A percentile compares a stretch with the other conserved stretches of the same genome.
Evolutionary conservation across 2,797 vertebrate genomes (phyloP).

Genomic region (Malacoctenus gilli): DNA sequence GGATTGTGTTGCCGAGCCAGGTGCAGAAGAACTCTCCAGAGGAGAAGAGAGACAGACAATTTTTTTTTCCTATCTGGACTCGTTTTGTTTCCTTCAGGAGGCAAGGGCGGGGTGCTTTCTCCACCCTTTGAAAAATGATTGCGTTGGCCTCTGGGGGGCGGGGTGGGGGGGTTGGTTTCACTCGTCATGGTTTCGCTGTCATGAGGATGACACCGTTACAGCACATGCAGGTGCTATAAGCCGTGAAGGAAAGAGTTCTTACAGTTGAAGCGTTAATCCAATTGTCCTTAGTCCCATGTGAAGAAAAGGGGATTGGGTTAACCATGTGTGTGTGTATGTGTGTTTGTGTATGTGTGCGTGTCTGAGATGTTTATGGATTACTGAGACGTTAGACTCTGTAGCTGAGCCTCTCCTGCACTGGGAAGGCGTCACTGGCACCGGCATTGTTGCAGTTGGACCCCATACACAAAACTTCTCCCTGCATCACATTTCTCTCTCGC

Average conservation of each 20-base stretch:
- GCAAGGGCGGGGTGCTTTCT: conserved; percentile 24
- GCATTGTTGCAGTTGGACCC: conserved; percentile 54
- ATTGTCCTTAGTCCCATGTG: conserved; percentile 54
- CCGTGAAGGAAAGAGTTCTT: conserved; percentile 25
- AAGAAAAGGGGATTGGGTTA: conserved; percentile 50
- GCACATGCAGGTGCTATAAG: conserved; percentile 47
- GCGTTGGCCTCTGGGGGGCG: background rate
- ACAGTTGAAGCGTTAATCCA: conserved; percentile 56
- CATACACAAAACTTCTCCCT: conserved; percentile 40
- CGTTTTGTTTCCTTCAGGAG: conserved; percentile 2
- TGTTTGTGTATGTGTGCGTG: conserved; percentile 33
- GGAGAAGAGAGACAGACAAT: conserved; percentile 32
- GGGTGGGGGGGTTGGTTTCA: conserved; percentile 10
- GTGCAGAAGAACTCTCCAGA: conserved; percentile 59
- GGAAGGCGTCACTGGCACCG: conserved; percentile 22
- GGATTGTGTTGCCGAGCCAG: conserved; percentile 58
- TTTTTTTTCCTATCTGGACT: conserved; percentile 18
- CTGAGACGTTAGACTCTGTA: conserved; percentile 42
- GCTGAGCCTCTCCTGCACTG: conserved; percentile 51
- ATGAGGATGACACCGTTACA: conserved; percentile 24
- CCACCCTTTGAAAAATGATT: conserved; percentile 28
- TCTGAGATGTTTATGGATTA: conserved; percentile 68
- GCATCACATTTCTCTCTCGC: no score
- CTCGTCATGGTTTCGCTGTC: conserved; percentile 32
- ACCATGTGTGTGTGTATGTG: conserved; percentile 9